Base-by-base conservation (phyloP, 2,888 invertebrate genomes). In the Hirtodrosophila trivittata region DNA sequence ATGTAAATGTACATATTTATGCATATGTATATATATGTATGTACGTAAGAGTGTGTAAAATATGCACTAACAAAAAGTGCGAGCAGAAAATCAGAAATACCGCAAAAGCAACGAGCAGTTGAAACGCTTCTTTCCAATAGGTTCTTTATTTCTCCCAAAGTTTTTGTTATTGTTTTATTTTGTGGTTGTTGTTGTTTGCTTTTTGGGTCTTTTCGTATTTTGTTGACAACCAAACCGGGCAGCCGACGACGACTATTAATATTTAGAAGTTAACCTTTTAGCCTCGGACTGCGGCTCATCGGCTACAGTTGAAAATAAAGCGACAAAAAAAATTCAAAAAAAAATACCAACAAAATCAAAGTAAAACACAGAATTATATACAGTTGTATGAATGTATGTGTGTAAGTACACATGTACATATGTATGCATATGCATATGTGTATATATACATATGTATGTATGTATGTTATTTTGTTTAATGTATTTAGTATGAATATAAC, bases 191-290 rank as follows among this genome's bases (percentile, higher is more conserved):
- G 35, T 55, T 64, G 38, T 39, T 59, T 9, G 46, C 18, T 49
- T 47, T 54, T 54, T 50, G 60, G 26, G 32, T 54, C 51, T 42
- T n/a, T 21, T 54, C 16, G 38, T 63, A 38, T 60, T 67, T 62
- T 63, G 71, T 81, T 86, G 68, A 63, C 60, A 57, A 77, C 57
- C 65, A 64, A 75, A 73, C 49, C 51, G 60, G 64, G 49, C 41
- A 37, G 57, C 35, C 66, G 64, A 75, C 75, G 76, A 66, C 86
- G 88, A 81, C 89, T 89, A 89, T 89, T 89, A 89, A 89, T 89
- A 89, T 89, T 89, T 89, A 89, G 88, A 89, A 89, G 89, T 89
- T 89, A 89, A 89, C 88, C 88, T 89, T 86, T 87, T 88, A 88
- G 87, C 88, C 89, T 74, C 45, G 66, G 66, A 72, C 75, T 68